A percentile compares a stretch with the other conserved stretches of the same genome.
Conservation (phyloP, 2,113 vertebrate species). For the Chloropsis cyanopogon region DNA sequence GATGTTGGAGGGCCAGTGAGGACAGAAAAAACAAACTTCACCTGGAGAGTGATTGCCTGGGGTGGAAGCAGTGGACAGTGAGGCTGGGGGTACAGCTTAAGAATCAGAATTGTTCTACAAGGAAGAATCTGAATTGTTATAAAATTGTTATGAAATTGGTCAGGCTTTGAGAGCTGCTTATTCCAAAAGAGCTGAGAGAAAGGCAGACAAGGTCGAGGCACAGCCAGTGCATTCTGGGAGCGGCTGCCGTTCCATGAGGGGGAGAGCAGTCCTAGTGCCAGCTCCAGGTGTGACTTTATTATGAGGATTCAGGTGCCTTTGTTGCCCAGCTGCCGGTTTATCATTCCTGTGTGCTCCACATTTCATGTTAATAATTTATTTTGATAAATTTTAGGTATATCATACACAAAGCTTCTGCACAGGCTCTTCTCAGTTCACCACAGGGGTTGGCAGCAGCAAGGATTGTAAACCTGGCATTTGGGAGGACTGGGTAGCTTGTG, state of each 20-base stretch:
- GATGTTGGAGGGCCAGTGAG: neutral
- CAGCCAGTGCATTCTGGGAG: fast-evolving
- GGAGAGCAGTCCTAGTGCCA: neutral
- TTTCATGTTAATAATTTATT: neutral
- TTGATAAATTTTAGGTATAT: neutral
- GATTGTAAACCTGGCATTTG: neutral
- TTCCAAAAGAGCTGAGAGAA: neutral
- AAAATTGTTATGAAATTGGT: neutral
- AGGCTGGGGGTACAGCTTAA: neutral
- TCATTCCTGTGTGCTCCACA: neutral
- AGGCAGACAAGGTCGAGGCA: neutral
- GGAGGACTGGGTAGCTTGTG: neutral
- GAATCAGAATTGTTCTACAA: neutral
- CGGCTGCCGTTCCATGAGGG: fast-evolving
- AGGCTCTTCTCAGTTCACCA: neutral
- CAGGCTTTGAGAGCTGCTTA: neutral
- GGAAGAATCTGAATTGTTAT: neutral
- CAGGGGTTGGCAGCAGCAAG: neutral
- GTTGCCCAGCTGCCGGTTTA: neutral
- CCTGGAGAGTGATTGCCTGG: neutral
- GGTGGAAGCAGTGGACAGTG: neutral
- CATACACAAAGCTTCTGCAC: neutral
- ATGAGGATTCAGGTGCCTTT: neutral
- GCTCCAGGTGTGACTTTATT: neutral
- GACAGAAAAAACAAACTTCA: neutral